phyloP scores from a whole-genome alignment of 2,113 vertebrate species.

The Sisor rabdophorus region DNA sequence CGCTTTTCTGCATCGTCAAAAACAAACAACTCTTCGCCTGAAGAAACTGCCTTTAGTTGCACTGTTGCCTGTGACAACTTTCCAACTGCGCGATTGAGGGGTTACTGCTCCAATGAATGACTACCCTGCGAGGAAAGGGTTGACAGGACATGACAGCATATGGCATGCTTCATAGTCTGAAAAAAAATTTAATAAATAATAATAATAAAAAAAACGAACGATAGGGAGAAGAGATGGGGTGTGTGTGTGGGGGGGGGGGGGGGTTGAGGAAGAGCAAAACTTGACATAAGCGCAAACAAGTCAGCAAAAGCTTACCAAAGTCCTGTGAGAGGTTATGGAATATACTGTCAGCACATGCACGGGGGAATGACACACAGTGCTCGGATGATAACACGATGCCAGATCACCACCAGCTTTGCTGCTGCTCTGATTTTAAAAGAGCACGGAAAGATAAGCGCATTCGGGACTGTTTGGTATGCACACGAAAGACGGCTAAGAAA shows the following conservation, averaged over 20 bases:
- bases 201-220: not conserved
- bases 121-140: slow-evolving; percentile 55
- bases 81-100: slow-evolving; percentile 44
- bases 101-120: slow-evolving; percentile 69
- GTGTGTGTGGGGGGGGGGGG: no score
- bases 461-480: not conserved
- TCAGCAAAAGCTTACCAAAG: slow-evolving; percentile 64
- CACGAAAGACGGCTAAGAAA: no score
- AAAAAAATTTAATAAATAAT: no score
- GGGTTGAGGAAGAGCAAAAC: slow-evolving; percentile 21
- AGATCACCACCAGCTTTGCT: slow-evolving; percentile 28
- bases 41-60: slow-evolving; percentile 27
- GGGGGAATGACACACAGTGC: slow-evolving; percentile 63
- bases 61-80: slow-evolving; percentile 39
- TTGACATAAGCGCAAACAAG: slow-evolving; percentile 75
- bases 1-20: slow-evolving; percentile 29
- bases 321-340: slow-evolving; percentile 68
- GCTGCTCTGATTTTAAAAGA: slow-evolving; percentile 33
- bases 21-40: slow-evolving; percentile 23
- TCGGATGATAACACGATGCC: slow-evolving; percentile 29
- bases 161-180: slow-evolving; percentile 66
- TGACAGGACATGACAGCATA: slow-evolving; percentile 71
- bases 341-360: slow-evolving; percentile 65
- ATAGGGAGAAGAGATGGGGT: no score
- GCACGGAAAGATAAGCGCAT: not conserved